Evolutionary conservation across 1,140 invertebrate genomes (phyloP).

Genomic region (Orchestia grillus): DNA sequence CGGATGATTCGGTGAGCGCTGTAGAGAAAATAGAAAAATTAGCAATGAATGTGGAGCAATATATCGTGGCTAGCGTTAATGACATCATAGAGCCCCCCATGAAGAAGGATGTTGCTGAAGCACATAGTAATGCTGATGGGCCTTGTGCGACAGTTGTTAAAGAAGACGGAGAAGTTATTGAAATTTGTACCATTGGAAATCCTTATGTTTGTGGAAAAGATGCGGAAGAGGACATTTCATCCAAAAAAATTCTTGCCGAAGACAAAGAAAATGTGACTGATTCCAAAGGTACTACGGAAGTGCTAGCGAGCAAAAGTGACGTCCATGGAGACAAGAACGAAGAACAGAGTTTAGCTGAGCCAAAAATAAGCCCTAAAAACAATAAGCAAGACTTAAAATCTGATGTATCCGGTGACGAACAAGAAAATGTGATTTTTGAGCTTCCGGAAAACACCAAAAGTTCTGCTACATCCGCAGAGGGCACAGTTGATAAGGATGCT

Average conservation of each 20-base stretch:
- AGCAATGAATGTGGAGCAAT: constrained; percentile 39
- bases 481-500: background rate
- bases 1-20: background rate
- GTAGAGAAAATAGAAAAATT: constrained; percentile 11
- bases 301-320: background rate
- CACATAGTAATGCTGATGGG: background rate
- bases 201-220: background rate
- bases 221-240: background rate
- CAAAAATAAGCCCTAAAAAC: background rate
- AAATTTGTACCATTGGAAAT: background rate
- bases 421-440: background rate
- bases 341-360: background rate
- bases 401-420: background rate
- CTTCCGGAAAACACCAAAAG: background rate
- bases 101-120: background rate
- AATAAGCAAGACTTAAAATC: background rate
- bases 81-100: background rate
- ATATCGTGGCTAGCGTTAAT: constrained; percentile 5
- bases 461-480: background rate
- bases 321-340: background rate
- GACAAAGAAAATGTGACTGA: background rate
- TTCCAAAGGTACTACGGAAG: background rate
- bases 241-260: background rate
- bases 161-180: constrained; percentile 24
- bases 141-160: background rate